Evolutionary conservation across 2,797 vertebrate genomes (phyloP).

Genomic region (Dermochelys coriacea): DNA sequence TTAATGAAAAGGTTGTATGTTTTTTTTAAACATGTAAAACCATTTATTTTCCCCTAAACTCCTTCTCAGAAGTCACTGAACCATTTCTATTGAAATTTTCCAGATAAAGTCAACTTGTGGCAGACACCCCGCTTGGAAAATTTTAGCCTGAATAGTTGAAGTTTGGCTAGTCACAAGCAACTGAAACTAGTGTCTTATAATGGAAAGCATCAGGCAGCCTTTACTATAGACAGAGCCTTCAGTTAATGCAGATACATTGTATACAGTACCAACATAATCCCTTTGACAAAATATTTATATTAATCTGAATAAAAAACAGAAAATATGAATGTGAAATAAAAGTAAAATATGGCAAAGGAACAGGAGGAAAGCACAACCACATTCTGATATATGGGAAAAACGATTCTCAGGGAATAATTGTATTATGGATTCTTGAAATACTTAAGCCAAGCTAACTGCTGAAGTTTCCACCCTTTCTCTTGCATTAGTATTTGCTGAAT

Average conservation of each 20-base stretch:
- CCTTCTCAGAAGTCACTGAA: neutral
- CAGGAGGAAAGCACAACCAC: neutral
- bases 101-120: neutral
- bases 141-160: neutral
- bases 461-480: neutral
- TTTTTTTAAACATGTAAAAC: neutral
- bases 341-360: neutral
- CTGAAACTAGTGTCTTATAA: neutral
- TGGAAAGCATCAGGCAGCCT: neutral
- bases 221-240: neutral
- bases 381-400: neutral
- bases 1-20: neutral
- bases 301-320: neutral
- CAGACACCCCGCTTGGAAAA: neutral
- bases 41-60: neutral
- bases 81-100: neutral
- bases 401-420: neutral
- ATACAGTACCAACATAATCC: neutral
- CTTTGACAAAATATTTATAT: neutral
- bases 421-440: constrained; percentile 5
- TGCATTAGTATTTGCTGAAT: accelerated
- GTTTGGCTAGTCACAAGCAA: neutral
- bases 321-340: neutral
- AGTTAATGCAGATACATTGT: neutral
- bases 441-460: neutral